Conservation (phyloP, 2,113 vertebrate genomes). For the Myxocyprinus asiaticus region DNA sequence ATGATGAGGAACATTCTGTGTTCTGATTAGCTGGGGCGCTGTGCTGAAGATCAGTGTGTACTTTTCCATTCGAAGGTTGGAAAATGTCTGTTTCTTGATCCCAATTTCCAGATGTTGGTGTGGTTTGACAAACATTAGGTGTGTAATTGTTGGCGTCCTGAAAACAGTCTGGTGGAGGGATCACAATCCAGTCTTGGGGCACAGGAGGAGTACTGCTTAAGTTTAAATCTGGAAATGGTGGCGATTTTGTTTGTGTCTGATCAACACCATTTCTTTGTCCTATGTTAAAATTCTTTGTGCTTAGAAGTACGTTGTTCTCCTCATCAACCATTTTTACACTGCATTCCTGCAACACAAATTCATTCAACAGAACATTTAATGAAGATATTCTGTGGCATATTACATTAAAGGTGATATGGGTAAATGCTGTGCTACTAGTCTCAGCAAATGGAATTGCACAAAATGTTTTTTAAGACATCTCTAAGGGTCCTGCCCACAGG, state of each 20-base stretch:
- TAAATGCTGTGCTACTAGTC: too few relatives aligned
- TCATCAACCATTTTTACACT: not conserved
- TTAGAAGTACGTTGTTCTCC: not conserved
- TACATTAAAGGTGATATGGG: too few relatives aligned
- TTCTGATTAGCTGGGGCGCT: not conserved
- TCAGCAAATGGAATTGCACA: too few relatives aligned
- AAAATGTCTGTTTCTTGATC: slow-evolving; percentile 24
- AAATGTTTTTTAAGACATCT: too few relatives aligned
- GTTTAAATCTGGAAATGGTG: not conserved
- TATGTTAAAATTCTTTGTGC: not conserved
- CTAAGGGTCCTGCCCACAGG: too few relatives aligned
- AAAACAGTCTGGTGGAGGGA: too few relatives aligned
- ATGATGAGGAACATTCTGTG: not conserved
- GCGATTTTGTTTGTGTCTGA: not conserved
- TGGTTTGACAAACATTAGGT: too few relatives aligned
- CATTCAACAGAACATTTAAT: not conserved
- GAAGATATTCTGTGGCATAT: too few relatives aligned
- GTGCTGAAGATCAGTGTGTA: not conserved
- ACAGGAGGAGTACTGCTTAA: not conserved
- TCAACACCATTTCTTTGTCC: slow-evolving; percentile 15
- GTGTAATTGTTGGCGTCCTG: too few relatives aligned
- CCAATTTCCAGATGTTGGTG: too few relatives aligned
- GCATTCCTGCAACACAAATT: slow-evolving; percentile 2
- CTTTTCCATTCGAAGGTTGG: not conserved
- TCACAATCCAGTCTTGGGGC: too few relatives aligned